These are phyloP conservation scores for Priocnemis perturbator DNA, from an alignment of 2,888 invertebrate genomes.

Conservation along the genomic window DNA sequence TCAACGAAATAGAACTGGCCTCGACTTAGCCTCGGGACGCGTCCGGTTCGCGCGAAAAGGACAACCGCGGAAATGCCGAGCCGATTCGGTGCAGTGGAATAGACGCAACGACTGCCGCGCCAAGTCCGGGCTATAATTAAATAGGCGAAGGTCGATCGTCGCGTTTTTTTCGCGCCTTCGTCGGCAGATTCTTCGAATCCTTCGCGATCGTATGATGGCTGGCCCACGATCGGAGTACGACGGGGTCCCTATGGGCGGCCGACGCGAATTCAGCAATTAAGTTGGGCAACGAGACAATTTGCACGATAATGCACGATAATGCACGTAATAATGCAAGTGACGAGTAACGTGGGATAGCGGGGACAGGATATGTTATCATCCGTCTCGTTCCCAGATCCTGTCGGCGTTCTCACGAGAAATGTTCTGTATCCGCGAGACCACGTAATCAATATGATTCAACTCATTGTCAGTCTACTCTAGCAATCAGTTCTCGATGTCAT, in stretches of 20 bases:
- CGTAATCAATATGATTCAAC: background rate
- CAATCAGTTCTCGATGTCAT: too few relatives aligned
- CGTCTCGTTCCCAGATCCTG: constrained; percentile 39
- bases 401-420: constrained; percentile 43
- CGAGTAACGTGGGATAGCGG: constrained; percentile 42
- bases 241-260: background rate
- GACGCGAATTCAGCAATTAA: constrained; percentile 23
- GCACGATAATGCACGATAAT: constrained; percentile 26
- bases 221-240: background rate
- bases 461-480: background rate
- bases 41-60: too few relatives aligned
- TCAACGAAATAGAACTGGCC: too few relatives aligned
- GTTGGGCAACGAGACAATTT: constrained; percentile 47
- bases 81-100: too few relatives aligned
- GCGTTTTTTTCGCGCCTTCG: constrained; percentile 7
- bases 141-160: constrained; percentile 27
- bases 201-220: background rate
- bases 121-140: too few relatives aligned
- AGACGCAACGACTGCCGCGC: too few relatives aligned
- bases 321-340: constrained; percentile 22
- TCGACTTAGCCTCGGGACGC: too few relatives aligned
- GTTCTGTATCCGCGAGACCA: constrained; percentile 3
- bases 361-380: constrained; percentile 46
- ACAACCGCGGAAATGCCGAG: too few relatives aligned
- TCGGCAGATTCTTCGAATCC: background rate